These are phyloP conservation scores for Myotis pilosus DNA, from an alignment of 2,797 vertebrate species.

Conservation along the genomic window DNA sequence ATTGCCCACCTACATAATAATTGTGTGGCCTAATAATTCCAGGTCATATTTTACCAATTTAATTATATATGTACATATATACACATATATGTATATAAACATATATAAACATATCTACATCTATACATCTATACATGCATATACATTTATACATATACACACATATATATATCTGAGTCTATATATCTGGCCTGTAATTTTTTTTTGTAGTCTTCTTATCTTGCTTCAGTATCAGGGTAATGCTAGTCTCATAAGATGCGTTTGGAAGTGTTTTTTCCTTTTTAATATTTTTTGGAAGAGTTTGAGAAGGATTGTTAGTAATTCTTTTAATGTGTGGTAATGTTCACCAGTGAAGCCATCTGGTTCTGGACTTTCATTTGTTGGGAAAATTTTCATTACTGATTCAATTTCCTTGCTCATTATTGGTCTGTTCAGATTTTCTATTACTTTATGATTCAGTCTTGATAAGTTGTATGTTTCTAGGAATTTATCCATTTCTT, in stretches of 20 bases:
- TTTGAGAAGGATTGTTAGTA: not conserved
- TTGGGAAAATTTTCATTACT: not conserved
- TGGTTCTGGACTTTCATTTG: not conserved
- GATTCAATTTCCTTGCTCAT: not conserved
- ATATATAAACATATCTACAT: too few species aligned
- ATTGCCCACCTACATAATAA: not conserved
- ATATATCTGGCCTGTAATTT: not conserved
- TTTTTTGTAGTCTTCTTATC: slow-evolving; percentile 10
- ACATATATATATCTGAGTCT: too few species aligned
- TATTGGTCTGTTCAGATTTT: slow-evolving; percentile 6
- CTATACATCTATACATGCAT: too few species aligned
- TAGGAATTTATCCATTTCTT: not conserved
- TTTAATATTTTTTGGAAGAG: not conserved
- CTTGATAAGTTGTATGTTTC: not conserved
- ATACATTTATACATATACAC: too few species aligned
- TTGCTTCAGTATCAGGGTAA: not conserved
- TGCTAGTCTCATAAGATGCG: not conserved
- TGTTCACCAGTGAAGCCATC: not conserved
- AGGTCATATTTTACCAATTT: slow-evolving; percentile 9
- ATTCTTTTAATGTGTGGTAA: not conserved
- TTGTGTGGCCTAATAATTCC: slow-evolving; percentile 51
- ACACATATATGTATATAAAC: not conserved
- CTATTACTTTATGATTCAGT: not conserved
- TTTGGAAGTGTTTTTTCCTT: not conserved
- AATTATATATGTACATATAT: not conserved